Percentiles rank a stretch among this genome's conserved stretches.
These are phyloP conservation scores for Scelioninae gen. 2 DNA, from an alignment of 2,888 invertebrate species.

Conservation along the genomic window DNA sequence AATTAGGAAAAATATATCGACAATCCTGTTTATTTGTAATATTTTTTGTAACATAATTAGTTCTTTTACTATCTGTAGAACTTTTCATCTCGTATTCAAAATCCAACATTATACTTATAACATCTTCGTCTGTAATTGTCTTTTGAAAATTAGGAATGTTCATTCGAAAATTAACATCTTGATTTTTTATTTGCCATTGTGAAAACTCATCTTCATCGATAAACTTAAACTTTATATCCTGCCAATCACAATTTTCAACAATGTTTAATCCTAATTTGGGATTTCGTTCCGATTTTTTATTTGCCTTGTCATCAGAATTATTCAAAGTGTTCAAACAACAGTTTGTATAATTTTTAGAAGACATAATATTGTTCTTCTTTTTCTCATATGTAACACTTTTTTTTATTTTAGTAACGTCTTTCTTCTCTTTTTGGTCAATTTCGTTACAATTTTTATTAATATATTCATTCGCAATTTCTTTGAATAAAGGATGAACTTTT, in stretches of 20 bases:
- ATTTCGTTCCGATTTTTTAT: slow-evolving; percentile 46
- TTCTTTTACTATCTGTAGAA: background rate
- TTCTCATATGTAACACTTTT: background rate
- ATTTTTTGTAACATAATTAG: background rate
- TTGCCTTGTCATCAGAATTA: slow-evolving; percentile 13
- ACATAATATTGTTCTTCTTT: background rate
- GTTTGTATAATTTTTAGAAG: slow-evolving; percentile 25
- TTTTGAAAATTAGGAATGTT: slow-evolving; percentile 61
- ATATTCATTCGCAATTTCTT: background rate
- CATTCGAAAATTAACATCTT: slow-evolving; percentile 60
- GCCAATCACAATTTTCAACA: slow-evolving; percentile 29
- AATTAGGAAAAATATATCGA: background rate
- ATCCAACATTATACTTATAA: slow-evolving; percentile 58
- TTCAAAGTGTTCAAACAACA: too few relatives aligned
- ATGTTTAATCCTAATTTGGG: slow-evolving; percentile 25
- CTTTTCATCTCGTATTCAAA: slow-evolving; percentile 55
- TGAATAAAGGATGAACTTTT: slow-evolving; percentile 61
- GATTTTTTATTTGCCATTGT: slow-evolving; percentile 64
- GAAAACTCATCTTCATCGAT: slow-evolving; percentile 57
- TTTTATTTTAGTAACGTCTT: background rate
- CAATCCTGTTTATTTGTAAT: background rate
- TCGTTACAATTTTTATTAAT: slow-evolving; percentile 1
- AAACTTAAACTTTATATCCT: slow-evolving; percentile 58
- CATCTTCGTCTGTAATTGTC: slow-evolving; percentile 43
- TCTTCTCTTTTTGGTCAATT: background rate